A percentile compares a stretch with the other conserved stretches of the same genome.
Conservation (phyloP, 37 sponge, comb jelly and placozoan species). For the Halichondria panicea region DNA sequence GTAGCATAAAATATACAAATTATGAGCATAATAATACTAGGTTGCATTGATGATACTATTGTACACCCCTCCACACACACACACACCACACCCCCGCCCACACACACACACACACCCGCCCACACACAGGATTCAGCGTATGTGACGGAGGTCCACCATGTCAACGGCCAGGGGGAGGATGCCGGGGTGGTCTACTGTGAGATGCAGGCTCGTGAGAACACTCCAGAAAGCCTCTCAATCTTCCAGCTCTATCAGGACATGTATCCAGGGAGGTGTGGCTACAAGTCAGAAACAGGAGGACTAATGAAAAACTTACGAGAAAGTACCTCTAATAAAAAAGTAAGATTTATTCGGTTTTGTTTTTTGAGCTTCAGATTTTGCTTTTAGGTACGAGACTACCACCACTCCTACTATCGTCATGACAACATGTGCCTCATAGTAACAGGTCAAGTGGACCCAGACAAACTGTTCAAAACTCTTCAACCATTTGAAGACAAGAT, state of each 20-base stretch:
- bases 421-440: slow-evolving; percentile 86
- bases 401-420: slow-evolving; percentile 77
- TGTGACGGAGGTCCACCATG: slow-evolving; percentile 94
- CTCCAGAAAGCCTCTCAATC: slow-evolving; percentile 51
- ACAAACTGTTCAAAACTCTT: slow-evolving; percentile 66
- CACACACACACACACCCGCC: background rate
- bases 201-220: slow-evolving; percentile 96
- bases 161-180: slow-evolving; percentile 91
- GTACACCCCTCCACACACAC: background rate
- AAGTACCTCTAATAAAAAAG: slow-evolving; percentile 82
- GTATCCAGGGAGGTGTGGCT: slow-evolving; percentile 91
- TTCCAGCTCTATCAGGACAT: slow-evolving; percentile 65
- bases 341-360: slow-evolving; percentile 8
- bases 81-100: background rate
- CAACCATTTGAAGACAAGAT: slow-evolving; percentile 77
- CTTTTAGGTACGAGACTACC: slow-evolving; percentile 77
- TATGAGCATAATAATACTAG: background rate
- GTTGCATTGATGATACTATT: background rate
- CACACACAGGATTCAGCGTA: slow-evolving; percentile 75
- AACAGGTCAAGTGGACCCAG: slow-evolving; percentile 70
- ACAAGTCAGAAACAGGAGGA: slow-evolving; percentile 93
- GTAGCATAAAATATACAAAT: background rate
- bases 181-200: slow-evolving; percentile 99
- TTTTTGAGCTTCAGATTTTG: background rate
- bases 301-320: slow-evolving; percentile 74